phyloP scores from a whole-genome alignment of 2,888 invertebrate genomes.

The Vesta saturnalis region DNA sequence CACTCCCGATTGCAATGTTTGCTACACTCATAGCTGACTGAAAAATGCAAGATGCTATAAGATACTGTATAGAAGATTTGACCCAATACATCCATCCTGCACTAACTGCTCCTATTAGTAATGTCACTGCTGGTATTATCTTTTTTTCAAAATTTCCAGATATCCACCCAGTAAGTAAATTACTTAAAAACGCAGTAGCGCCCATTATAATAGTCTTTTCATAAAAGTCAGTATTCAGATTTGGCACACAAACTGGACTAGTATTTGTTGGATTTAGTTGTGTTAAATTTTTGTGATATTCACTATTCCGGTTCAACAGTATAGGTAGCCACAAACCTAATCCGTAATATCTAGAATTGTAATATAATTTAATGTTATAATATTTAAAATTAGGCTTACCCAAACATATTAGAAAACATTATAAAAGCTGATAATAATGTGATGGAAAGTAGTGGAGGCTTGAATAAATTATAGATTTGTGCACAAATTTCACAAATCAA shows the following conservation, averaged over 20 bases:
- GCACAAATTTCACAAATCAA: constrained; percentile 65
- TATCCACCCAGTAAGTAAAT: constrained; percentile 71
- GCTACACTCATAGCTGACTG: constrained; percentile 64
- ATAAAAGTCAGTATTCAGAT: constrained; percentile 71
- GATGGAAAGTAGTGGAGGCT: constrained; percentile 65
- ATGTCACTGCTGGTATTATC: constrained; percentile 45
- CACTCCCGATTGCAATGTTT: constrained; percentile 60
- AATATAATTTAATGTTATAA: neutral
- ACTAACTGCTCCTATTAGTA: constrained; percentile 62
- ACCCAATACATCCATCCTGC: constrained; percentile 71
- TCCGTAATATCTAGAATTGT: constrained; percentile 70
- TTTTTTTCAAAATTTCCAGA: constrained; percentile 56
- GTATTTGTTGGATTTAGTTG: constrained; percentile 24
- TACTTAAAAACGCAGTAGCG: constrained; percentile 71
- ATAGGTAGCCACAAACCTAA: constrained; percentile 82
- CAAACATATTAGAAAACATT: constrained; percentile 74
- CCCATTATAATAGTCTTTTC: constrained; percentile 75
- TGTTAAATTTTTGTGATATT: constrained; percentile 62
- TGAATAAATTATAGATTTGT: constrained; percentile 69
- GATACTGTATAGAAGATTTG: constrained; percentile 64
- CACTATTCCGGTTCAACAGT: constrained; percentile 71
- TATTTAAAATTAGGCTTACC: constrained; percentile 59
- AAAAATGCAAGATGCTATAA: constrained; percentile 67
- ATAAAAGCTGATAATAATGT: constrained; percentile 69
- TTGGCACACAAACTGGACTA: constrained; percentile 62